phyloP scores from a whole-genome alignment of 2,113 vertebrate species.

The Rhagologus leucostigma region DNA sequence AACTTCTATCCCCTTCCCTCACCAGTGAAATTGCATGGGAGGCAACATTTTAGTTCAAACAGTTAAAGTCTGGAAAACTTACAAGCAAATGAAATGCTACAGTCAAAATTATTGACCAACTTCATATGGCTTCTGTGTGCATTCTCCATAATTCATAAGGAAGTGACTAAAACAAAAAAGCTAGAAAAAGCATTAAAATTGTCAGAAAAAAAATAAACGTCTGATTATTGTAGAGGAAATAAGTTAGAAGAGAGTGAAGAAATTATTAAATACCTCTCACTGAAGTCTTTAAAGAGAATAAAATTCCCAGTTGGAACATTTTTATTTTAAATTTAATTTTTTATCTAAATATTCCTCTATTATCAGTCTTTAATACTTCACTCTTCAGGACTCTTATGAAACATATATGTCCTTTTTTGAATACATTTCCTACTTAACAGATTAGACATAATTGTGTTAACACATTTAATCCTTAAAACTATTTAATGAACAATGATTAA shows the following conservation, averaged over 20 bases:
- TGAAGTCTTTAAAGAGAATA: not conserved
- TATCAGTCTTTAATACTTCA: not conserved
- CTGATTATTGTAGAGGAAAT: not conserved
- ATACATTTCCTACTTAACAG: not conserved
- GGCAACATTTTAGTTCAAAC: not conserved
- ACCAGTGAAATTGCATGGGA: not conserved
- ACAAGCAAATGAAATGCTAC: not conserved
- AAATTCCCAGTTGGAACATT: not conserved
- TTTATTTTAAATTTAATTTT: not conserved
- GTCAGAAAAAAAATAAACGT: not conserved
- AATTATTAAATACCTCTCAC: not conserved
- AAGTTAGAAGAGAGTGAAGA: not conserved
- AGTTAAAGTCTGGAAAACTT: not conserved
- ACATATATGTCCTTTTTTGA: not conserved
- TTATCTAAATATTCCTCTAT: not conserved
- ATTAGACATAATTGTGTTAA: not conserved
- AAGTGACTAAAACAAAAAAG: not conserved
- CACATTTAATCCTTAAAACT: not conserved
- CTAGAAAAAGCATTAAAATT: not conserved
- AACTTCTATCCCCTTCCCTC: not conserved
- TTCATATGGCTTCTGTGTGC: not conserved
- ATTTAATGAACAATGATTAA: not conserved
- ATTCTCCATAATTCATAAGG: not conserved
- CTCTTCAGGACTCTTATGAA: not conserved
- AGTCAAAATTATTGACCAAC: not conserved